Evolutionary conservation across 2,113 vertebrate genomes (phyloP), one percentile per base, ranked within the genome.

Genomic region (Macrotis lagotis): DNA sequence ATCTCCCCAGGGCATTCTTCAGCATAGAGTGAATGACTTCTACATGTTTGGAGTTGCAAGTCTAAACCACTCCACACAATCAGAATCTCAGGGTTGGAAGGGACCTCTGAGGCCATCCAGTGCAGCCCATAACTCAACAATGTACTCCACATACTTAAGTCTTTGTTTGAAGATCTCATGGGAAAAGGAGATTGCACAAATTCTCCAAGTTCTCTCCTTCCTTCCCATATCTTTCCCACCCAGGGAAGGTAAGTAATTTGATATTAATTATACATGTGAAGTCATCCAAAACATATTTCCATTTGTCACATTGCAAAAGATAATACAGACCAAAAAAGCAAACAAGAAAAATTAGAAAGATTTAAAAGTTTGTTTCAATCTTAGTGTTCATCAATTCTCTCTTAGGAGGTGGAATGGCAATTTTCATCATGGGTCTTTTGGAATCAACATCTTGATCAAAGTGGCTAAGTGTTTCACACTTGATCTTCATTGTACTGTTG

Each of bases 21-120:
- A 25, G 25, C 0, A 0, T 48, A 66, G 1, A 3, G 22, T 50
- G 22, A 48, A 0, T 55, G 53, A 88, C 93, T 94, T 66, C 0
- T 0, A 90, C 51, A 37, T 88, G 2, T 26, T 47, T n/a, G 47
- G 48, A 37, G 28, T 25, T 44, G 11, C 19, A 91, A 94, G 22
- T 90, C 51, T 51, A 89, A 50, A 94, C 47, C 44, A 1, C 53
- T 66, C 74, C 88, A 83, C 88, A 95, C 91, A 94, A 50, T 90
- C 24, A n/a, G 16, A 37, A 44, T 83, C 66, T 83, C 66, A 8
- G n/a, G 66, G 8, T 88, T 8, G 44, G 47, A 88, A 50, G 90
- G 31, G 44, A 55, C 48, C 37, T 49, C 48, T 50, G 52, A 92
- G 26, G 19, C 48, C 55, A 74, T 92, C 89, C 52, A 88, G 90